These are phyloP conservation scores for Merluccius polli DNA, from an alignment of 2,797 vertebrate genomes.

Conservation along the genomic window DNA sequence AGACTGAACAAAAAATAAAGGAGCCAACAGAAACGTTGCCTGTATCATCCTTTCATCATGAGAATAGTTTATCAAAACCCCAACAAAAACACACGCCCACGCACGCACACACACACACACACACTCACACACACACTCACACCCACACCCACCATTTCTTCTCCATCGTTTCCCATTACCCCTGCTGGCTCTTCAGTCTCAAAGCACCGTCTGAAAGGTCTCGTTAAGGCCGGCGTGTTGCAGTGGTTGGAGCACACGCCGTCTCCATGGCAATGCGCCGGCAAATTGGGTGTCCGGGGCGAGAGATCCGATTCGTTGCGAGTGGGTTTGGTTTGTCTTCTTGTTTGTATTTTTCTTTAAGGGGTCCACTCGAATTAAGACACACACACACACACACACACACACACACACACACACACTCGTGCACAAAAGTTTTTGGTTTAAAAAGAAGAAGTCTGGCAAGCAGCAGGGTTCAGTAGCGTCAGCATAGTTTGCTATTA, in stretches of 20 bases:
- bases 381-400: too few species aligned
- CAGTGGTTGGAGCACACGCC: conserved; percentile 31
- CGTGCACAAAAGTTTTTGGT: conserved; percentile 38
- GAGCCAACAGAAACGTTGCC: conserved; percentile 37
- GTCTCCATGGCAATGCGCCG: conserved; percentile 57
- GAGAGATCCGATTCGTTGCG: too few species aligned
- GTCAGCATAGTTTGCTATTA: background rate
- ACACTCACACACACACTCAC: background rate
- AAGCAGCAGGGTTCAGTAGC: conserved; percentile 40
- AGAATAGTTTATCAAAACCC: conserved; percentile 41
- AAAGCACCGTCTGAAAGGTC: conserved; percentile 49
- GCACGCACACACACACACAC: background rate
- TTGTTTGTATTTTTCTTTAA: too few species aligned
- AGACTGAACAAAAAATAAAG: conserved; percentile 19
- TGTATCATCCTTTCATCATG: conserved; percentile 30
- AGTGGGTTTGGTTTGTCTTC: too few species aligned
- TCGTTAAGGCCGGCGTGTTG: conserved; percentile 59
- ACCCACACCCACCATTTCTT: conserved; percentile 4
- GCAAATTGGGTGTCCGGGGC: conserved; percentile 25
- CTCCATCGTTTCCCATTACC: conserved; percentile 27
- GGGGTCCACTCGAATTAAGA: too few species aligned
- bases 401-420: too few species aligned
- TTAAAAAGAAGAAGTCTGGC: conserved; percentile 34
- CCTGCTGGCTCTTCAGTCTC: conserved; percentile 18
- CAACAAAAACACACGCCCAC: conserved; percentile 8